Percentiles rank a stretch among this genome's conserved stretches.
phyloP scores from a whole-genome alignment of 1,140 invertebrate species.

The Schlechtendalia chinensis region DNA sequence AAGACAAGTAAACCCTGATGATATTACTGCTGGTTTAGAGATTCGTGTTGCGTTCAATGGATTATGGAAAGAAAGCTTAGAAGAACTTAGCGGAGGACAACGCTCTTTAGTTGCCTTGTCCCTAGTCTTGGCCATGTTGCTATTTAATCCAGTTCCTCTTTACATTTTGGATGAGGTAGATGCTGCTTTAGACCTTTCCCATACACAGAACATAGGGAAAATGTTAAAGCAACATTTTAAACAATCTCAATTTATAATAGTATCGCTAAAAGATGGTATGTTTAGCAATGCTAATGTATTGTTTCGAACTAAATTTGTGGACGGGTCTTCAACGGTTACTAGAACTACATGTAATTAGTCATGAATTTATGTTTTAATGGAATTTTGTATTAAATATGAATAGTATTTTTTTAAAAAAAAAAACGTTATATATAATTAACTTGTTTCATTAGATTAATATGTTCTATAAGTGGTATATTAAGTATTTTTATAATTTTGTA shows the following conservation, averaged over 20 bases:
- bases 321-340: constrained; percentile 89
- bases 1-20: constrained; percentile 70
- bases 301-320: constrained; percentile 91
- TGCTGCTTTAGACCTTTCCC: constrained; percentile 94
- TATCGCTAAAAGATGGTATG: constrained; percentile 99
- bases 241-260: constrained; percentile 96
- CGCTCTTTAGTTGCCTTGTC: constrained; percentile 94
- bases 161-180: constrained; percentile 99
- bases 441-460: neutral
- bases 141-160: constrained; percentile 96
- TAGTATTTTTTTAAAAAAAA: neutral
- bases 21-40: constrained; percentile 83
- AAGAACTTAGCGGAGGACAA: constrained; percentile 95
- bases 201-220: constrained; percentile 97
- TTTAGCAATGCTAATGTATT: constrained; percentile 99
- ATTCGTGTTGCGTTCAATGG: constrained; percentile 85
- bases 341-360: constrained; percentile 59
- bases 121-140: constrained; percentile 90
- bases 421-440: neutral
- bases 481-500: too few species aligned
- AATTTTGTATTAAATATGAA: too few species aligned
- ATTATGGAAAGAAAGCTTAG: constrained; percentile 94
- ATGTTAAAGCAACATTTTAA: constrained; percentile 95
- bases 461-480: neutral
- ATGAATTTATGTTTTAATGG: too few species aligned